Base-by-base conservation (phyloP, 2,888 invertebrate species). In the Hydraecia micacea region DNA sequence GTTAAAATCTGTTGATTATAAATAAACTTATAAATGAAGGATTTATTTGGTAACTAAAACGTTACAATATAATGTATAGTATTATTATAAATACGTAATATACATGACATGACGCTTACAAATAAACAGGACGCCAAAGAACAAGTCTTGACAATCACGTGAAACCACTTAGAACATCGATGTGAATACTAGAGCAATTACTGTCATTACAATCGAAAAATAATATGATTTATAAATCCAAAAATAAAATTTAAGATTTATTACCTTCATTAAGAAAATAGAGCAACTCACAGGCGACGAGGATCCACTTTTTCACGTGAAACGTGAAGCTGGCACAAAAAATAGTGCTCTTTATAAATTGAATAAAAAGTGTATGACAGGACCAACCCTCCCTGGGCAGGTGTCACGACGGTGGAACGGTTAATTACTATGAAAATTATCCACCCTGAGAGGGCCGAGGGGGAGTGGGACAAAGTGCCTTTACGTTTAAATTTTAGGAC, bases 341-440 rank as follows among this genome's bases (percentile, higher is more conserved):
- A 86, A 77, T 84, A 87, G 87, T 87, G 79, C 75, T 79, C 76
- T 78, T 79, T 75, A 86, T 87, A 87, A 87, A 87, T 87, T 80
- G 75, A 86, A 86, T 85, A 80, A 87, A 87, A 87, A 80, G 74
- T 75, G 68, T 73, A 82, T 78, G 87, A 80, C 77, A 65, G 65
- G 36, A 42, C 32, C 62, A 42, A 36, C 60, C 68, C 75, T 77
- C 80, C 58, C 77, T 32, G 65, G 73, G 77, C 86, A 88, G 87
- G 88, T 86, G 87, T 83, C 86, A 76, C 85, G 80, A 70, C 73
- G 67, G 71, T 68, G 62, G 80, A 80, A 85, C 78, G 73, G 88
- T 86, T 87, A 87, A 87, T 87, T 87, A 87, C 88, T 85, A 76
- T 86, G 86, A 88, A 87, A 88, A 87, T 87, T 86, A 87, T 86